Evolutionary conservation across 2,888 invertebrate species (phyloP).

Genomic region (Stenolophus ochropezus): DNA sequence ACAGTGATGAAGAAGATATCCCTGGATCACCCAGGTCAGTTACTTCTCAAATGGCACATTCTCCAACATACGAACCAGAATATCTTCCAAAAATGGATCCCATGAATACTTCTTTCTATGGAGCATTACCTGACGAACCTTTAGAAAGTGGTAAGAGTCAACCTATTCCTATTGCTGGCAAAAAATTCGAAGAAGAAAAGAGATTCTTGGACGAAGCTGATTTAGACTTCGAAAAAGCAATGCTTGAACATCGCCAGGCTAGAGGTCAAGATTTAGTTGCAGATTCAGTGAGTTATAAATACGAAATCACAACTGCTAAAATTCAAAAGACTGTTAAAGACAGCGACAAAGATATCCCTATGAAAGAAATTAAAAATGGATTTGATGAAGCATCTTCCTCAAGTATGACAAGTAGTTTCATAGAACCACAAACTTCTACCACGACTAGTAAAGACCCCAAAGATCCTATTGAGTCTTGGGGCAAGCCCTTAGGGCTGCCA

Average conservation of each 20-base stretch:
- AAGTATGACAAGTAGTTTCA: conserved; percentile 70
- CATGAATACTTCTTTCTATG: conserved; percentile 87
- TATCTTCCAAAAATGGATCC: conserved; percentile 74
- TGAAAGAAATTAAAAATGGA: conserved; percentile 63
- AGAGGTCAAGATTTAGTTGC: conserved; percentile 75
- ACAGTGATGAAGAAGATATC: conserved; percentile 80
- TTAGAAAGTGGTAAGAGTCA: conserved; percentile 64
- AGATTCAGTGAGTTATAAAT: conserved; percentile 65
- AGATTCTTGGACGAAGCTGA: conserved; percentile 80
- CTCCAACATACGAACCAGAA: conserved; percentile 71
- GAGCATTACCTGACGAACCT: conserved; percentile 79
- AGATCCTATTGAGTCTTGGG: conserved; percentile 90
- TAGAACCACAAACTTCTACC: conserved; percentile 64
- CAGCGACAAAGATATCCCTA: conserved; percentile 51
- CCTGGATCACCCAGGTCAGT: conserved; percentile 82
- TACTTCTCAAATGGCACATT: conserved; percentile 76
- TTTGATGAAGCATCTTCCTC: conserved; percentile 54
- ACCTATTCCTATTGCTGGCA: conserved; percentile 47
- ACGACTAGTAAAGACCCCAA: conserved; percentile 67
- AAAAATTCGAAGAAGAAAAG: conserved; percentile 8
- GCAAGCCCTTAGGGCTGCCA: conserved; percentile 92
- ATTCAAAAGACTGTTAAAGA: conserved; percentile 59
- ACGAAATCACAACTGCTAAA: conserved; percentile 69
- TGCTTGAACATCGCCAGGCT: conserved; percentile 81
- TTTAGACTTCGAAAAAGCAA: conserved; percentile 82